Base-by-base conservation (phyloP, 2,113 vertebrate species). In the Thalassarche chlororhynchos region DNA sequence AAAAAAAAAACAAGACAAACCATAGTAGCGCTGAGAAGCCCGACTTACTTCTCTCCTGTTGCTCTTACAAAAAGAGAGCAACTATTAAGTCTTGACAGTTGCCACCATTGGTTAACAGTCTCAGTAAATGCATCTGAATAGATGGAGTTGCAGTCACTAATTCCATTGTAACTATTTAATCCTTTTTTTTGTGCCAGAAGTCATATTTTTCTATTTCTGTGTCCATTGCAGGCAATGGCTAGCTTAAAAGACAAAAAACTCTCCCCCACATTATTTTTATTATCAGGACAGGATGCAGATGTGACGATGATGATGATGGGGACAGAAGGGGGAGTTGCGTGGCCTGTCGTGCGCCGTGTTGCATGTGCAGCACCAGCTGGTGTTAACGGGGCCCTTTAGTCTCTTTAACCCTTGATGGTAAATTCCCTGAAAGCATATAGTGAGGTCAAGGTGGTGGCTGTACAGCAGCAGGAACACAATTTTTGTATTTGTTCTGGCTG, bases 151-250 rank as follows among this genome's bases (percentile, higher is more conserved):
- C 87, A 84, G 84, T 96, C 93, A 75, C 60, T 71, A 91, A 95
- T 96, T 96, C 84, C 46, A 90, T 89, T 98, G 93, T 95, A 95
- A 96, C 88, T 97, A 83, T 95, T 96, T 74, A 94, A 89, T 93
- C 69, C 81, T 72, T 74, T 46, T 78, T 23, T 68, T 24, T 52
- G 61, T 95, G 90, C 81, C 95, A 98, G 96, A 96, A 85, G 64
- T 97, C 40, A 10, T 89, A 93, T 96, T 97, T 98, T 97, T 96
- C 93, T 98, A 95, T 87, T 94, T 61, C 94, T 92, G 74, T 97
- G 96, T 98, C 98, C 97, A 44, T 98, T 98, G 98, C 97, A 97
- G 97, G 97, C 98, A 98, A 98, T 97, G 97, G 97, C 96, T 93
- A 83, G 91, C 60, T 93, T 89, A 92, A 78, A 87, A 83, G 76